Evolutionary conservation across 1,140 invertebrate genomes (phyloP).

Genomic region (Spodoptera frugiperda): DNA sequence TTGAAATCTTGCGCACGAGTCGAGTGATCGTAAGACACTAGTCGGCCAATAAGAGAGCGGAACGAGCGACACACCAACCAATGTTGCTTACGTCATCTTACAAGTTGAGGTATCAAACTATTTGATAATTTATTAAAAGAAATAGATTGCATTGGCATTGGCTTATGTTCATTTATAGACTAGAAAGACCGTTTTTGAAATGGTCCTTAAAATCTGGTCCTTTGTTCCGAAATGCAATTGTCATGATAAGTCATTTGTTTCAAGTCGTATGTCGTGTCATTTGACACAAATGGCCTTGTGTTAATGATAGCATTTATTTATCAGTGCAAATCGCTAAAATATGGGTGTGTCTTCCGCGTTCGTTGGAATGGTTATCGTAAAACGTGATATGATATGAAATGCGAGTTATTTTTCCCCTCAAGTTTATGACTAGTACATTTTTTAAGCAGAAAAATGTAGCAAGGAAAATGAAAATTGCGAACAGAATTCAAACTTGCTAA

Average conservation of each 20-base stretch:
- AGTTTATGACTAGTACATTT: too few relatives aligned
- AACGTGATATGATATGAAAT: too few relatives aligned
- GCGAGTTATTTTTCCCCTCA: too few relatives aligned
- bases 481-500: background rate
- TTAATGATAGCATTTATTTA: constrained; percentile 6
- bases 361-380: background rate
- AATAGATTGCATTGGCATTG: too few relatives aligned
- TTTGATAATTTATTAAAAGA: background rate
- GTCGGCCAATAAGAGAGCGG: constrained; percentile 56
- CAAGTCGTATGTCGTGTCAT: background rate
- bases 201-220: too few relatives aligned
- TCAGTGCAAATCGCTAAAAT: constrained; percentile 21
- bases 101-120: background rate
- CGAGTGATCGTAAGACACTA: constrained; percentile 60
- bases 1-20: constrained; percentile 39
- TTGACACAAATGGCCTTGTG: background rate
- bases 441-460: background rate
- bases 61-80: constrained; percentile 61
- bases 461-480: background rate
- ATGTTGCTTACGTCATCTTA: constrained; percentile 17
- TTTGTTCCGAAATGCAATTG: too few relatives aligned
- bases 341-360: constrained; percentile 8
- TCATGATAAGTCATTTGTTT: too few relatives aligned
- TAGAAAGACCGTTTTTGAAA: too few relatives aligned
- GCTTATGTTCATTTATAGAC: too few relatives aligned